Evolutionary conservation across 2,888 invertebrate genomes (phyloP), one percentile per base, ranked within the genome.

Genomic region (Phaedon cochleariae): DNA sequence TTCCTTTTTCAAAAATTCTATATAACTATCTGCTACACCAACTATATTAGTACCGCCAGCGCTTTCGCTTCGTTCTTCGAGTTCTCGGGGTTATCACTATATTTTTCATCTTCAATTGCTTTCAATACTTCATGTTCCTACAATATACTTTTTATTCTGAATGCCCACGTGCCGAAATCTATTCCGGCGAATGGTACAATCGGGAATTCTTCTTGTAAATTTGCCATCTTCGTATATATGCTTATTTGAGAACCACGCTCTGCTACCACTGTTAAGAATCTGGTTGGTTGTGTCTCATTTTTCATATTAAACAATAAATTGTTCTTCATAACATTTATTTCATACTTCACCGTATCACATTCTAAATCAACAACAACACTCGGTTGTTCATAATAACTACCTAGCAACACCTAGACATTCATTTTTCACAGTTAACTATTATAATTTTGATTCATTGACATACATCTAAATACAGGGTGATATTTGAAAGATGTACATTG

Each of bases 131-230:
- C 49, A 20, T 34, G 34, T 18, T 59, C 59, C 34, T 34, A 31
- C n/a, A 59, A 29, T 49, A 59, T 49, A 49, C 59, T 49, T 49
- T 59, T 59, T 20, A 59, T 34, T 34, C 34, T 49, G n/a, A 59
- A 59, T n/a, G 49, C 15, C 59, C 49, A 59, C 59, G 59, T 34
- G 34, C 21, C 31, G 21, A 31, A 59, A 12, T 46, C 21, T 20
- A 21, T 15, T 1, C 59, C 51, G 34, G 59, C 59, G 31, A 59
- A 59, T 20, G 59, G 51, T 34, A 54, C 12, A 54, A 54, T 54
- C 34, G 18, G 37, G 15, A 20, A 54, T 54, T 20, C 34, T 54
- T 34, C 53, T 53, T 18, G 6, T 48, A 48, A 18, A 48, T 34
- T 53, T 17, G 53, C 12, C 53, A 31, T 53, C 18, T 17, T 31